Conservation (phyloP, 2,113 vertebrate genomes). For the Muntiacus muntjak region DNA sequence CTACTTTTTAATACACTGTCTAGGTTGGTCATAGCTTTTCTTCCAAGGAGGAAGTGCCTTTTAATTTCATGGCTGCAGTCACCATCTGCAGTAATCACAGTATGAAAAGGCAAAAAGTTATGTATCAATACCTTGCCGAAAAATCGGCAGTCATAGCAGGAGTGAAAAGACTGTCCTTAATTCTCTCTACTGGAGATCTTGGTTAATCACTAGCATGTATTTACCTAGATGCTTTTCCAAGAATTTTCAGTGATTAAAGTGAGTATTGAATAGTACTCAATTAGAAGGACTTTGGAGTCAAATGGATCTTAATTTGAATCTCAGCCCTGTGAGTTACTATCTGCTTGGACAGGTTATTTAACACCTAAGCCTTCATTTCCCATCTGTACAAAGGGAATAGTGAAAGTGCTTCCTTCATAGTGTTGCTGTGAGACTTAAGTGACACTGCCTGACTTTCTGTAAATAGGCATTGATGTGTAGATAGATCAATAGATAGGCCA, state of each 20-base stretch:
- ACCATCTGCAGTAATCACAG: no score
- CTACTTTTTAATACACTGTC: no score
- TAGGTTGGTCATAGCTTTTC: no score
- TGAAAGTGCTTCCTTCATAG: background rate
- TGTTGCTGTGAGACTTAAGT: background rate
- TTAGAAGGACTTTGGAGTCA: background rate
- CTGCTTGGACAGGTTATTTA: slow-evolving; percentile 1
- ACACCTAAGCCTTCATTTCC: background rate
- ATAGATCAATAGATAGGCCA: background rate
- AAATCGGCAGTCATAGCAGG: background rate
- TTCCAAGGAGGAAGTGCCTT: no score
- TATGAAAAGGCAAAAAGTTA: no score
- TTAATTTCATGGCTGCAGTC: no score
- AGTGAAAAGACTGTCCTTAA: background rate
- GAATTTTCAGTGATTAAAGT: background rate
- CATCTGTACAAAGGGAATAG: background rate
- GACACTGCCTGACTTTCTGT: background rate
- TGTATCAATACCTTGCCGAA: background rate
- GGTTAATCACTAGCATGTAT: background rate
- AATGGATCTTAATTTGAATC: background rate
- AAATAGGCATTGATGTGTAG: background rate
- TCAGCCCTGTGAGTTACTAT: background rate
- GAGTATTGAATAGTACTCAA: background rate
- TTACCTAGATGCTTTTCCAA: background rate
- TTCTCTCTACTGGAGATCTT: background rate